These are phyloP conservation scores for Drosophila quadrilineata DNA, from an alignment of 1,140 invertebrate genomes.

Conservation along the genomic window DNA sequence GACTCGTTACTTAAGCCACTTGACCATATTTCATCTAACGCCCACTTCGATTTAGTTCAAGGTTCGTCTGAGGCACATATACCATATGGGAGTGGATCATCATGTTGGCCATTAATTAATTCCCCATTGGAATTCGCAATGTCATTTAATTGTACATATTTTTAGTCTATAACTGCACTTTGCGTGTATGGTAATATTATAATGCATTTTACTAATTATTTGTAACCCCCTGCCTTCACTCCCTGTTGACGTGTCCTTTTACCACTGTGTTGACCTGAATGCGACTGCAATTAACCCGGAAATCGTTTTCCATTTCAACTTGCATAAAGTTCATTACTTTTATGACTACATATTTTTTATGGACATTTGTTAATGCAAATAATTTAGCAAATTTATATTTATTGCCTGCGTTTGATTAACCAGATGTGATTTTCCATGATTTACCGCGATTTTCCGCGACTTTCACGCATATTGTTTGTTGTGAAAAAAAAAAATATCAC, in stretches of 20 bases:
- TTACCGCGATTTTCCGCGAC: no score
- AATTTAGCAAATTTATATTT: slow-evolving; percentile 67
- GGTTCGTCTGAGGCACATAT: slow-evolving; percentile 4
- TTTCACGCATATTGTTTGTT: background rate
- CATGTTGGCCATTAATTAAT: slow-evolving; percentile 74
- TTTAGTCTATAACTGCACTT: background rate
- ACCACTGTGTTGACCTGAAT: slow-evolving; percentile 23
- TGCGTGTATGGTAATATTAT: slow-evolving; percentile 22
- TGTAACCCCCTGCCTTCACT: slow-evolving; percentile 58
- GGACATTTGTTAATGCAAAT: slow-evolving; percentile 58
- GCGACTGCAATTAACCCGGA: slow-evolving; percentile 37
- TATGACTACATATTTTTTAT: slow-evolving; percentile 39
- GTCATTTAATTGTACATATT: slow-evolving; percentile 60
- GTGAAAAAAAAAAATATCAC: slow-evolving; percentile 4
- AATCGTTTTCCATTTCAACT: slow-evolving; percentile 25
- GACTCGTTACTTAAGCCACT: slow-evolving; percentile 2
- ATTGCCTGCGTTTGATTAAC: slow-evolving; percentile 35
- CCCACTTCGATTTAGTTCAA: slow-evolving; percentile 45
- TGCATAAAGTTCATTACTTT: slow-evolving; percentile 56
- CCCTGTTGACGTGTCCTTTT: slow-evolving; percentile 37
- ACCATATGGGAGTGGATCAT: no score
- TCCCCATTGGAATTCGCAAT: slow-evolving; percentile 74
- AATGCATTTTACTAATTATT: slow-evolving; percentile 78
- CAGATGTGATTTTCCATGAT: slow-evolving; percentile 14
- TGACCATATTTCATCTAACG: background rate